Evolutionary conservation across 2,797 vertebrate species (phyloP), one percentile per base, ranked within the genome.

Genomic region (Jordanella pulchra): DNA sequence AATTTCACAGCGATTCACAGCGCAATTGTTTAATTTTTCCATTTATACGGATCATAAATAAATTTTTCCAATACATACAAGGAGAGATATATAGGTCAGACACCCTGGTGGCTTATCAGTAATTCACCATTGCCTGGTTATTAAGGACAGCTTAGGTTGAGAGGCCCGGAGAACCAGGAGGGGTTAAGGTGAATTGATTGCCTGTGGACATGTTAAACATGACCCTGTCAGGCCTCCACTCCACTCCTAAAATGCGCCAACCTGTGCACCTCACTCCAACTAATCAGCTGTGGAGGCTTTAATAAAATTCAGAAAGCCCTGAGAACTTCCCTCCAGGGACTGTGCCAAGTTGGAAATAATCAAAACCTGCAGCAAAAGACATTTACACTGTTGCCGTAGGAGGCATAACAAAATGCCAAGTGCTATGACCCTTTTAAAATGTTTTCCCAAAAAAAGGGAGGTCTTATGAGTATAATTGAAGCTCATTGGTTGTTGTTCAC

Each of bases 121-220:
- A 93, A 95, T 95, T 95, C 90, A 86, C 95, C 94, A 91, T 94
- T 94, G 93, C 94, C 92, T 93, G 93, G 93, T 95, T 95, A 95
- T 95, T 95, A 95, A 95, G 93, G 94, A 93, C 92, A 95, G 93
- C 95, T 95, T 95, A 94, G 93, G 93, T 92, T 91, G 93, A 93
- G 93, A 92, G 93, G 92, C 92, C 91, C 93, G 91, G 89, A 93
- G 93, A 93, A 94, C 86, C 92, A 93, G 91, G 91, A 94, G 93
- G 93, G 94, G 95, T 95, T 94, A 93, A 94, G 94, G 94, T 95
- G 94, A 95, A 95, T 94, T 95, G 94, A 94, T 95, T 95, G 95
- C 95, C 95, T 95, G 94, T 95, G 94, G 95, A 95, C 94, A 95
- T 95, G 94, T 95, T 95, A 95, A 95, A 95, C 95, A 95, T 95